A percentile compares a stretch with the other conserved stretches of the same genome.
phyloP scores from a whole-genome alignment of 2,888 invertebrate genomes.

The Mimas tiliae region DNA sequence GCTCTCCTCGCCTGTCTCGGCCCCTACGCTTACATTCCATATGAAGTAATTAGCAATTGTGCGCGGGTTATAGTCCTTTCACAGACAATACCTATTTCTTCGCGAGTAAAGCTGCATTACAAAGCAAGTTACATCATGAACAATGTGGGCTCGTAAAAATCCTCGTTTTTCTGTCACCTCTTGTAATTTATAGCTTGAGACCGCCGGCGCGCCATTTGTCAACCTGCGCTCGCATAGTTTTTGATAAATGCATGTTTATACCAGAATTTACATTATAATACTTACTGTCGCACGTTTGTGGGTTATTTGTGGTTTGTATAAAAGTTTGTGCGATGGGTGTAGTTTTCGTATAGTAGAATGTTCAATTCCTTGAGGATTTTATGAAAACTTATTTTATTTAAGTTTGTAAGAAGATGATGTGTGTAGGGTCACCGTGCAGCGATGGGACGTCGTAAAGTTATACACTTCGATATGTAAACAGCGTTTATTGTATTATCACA shows the following conservation, averaged over 20 bases:
- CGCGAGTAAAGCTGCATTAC: not conserved
- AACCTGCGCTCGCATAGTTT: conserved; percentile 18
- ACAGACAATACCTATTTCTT: not conserved
- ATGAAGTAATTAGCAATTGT: too few relatives aligned
- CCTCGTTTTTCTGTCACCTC: conserved; percentile 20
- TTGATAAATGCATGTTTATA: conserved; percentile 23
- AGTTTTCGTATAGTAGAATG: not conserved
- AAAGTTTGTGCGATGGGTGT: not conserved
- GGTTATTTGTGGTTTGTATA: conserved; percentile 13
- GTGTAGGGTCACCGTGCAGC: too few relatives aligned
- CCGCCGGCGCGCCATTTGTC: conserved; percentile 20
- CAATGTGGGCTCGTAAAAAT: conserved; percentile 10
- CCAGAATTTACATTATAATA: conserved; percentile 21
- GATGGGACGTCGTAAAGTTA: too few relatives aligned
- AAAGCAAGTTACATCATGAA: conserved; percentile 3
- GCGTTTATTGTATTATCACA: too few relatives aligned
- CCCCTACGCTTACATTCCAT: too few relatives aligned
- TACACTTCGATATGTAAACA: too few relatives aligned
- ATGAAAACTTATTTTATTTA: not conserved
- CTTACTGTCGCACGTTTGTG: conserved; percentile 11
- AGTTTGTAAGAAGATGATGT: too few relatives aligned
- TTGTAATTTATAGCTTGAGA: not conserved
- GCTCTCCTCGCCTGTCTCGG: too few relatives aligned
- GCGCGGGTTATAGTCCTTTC: not conserved
- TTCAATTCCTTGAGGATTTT: not conserved